phyloP scores from a whole-genome alignment of 2,113 vertebrate species.

The Cavia porcellus region DNA sequence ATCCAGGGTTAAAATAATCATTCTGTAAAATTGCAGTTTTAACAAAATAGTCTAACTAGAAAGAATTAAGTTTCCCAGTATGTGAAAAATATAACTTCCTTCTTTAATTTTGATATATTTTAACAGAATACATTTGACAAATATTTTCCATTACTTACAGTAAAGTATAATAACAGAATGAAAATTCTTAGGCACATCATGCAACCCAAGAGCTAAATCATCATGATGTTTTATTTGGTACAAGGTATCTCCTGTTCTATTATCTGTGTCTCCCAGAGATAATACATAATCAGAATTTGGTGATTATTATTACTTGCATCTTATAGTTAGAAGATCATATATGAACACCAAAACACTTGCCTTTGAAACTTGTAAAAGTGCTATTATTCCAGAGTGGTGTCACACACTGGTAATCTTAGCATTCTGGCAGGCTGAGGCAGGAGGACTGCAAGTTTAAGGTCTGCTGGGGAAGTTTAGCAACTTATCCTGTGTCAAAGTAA shows the following conservation, averaged over 20 bases:
- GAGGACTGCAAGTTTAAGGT: neutral
- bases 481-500: neutral
- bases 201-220: neutral
- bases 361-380: neutral
- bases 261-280: neutral
- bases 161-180: neutral
- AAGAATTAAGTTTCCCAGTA: neutral
- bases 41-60: neutral
- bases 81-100: neutral
- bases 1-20: neutral
- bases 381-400: neutral
- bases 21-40: constrained; percentile 37
- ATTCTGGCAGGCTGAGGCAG: neutral
- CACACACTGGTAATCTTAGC: neutral
- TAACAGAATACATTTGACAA: neutral
- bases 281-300: neutral
- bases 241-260: neutral
- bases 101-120: constrained; percentile 8
- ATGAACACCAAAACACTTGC: neutral
- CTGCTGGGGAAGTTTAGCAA: neutral
- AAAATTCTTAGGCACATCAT: neutral
- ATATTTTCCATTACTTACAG: neutral
- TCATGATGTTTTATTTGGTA: neutral
- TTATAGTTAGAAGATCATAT: neutral
- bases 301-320: neutral